Evolutionary conservation across 1,140 invertebrate genomes (phyloP).

Genomic region (Drosophila melanica): DNA sequence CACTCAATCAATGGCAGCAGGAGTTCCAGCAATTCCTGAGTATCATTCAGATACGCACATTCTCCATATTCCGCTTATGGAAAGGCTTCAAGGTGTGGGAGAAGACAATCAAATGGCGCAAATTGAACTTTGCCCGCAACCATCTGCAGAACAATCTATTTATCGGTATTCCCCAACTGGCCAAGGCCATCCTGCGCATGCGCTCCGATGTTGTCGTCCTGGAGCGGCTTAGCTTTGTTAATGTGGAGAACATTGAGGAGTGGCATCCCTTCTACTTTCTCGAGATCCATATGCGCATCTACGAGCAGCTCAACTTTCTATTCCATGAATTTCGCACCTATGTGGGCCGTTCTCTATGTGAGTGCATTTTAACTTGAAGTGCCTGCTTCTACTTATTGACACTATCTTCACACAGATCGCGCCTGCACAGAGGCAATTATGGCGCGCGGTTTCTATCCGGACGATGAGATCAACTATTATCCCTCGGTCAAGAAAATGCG

Average conservation of each 20-base stretch:
- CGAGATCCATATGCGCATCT: conserved; percentile 86
- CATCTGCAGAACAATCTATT: conserved; percentile 89
- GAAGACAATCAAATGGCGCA: conserved; percentile 89
- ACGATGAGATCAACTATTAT: conserved; percentile 87
- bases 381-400: background rate
- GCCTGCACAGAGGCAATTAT: conserved; percentile 90
- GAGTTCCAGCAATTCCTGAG: conserved; percentile 89
- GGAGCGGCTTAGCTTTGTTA: conserved; percentile 86
- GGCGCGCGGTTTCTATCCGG: conserved; percentile 89
- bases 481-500: conserved; percentile 85
- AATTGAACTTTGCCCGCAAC: conserved; percentile 86
- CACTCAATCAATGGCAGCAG: conserved; percentile 88
- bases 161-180: conserved; percentile 88
- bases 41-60: conserved; percentile 89
- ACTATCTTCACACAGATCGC: conserved; percentile 82
- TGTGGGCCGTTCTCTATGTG: conserved; percentile 62
- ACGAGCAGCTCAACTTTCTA: conserved; percentile 59
- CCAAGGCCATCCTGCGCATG: conserved; percentile 88
- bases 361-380: conserved; percentile 6
- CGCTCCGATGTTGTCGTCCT: conserved; percentile 89
- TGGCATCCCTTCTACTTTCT: conserved; percentile 88
- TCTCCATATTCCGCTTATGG: conserved; percentile 90
- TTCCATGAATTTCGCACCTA: conserved; percentile 68
- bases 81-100: conserved; percentile 93
- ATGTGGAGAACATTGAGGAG: conserved; percentile 85